Conservation (phyloP, 1,140 invertebrate genomes). For the Trigoniulus corallinus region DNA sequence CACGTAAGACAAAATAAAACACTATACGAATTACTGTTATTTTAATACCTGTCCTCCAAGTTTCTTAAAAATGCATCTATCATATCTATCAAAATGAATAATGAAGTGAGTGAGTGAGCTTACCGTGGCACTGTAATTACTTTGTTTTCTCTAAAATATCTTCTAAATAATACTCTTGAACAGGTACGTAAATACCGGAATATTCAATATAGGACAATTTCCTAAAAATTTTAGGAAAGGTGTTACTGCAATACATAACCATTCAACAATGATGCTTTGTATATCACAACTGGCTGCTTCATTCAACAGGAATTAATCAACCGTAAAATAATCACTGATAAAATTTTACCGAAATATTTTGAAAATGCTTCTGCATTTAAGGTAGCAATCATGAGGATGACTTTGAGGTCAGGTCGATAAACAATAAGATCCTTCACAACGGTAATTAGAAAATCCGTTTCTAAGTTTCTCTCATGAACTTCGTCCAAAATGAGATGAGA, state of each 20-base stretch:
- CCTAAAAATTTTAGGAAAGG: constrained; percentile 4
- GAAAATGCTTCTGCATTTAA: constrained; percentile 53
- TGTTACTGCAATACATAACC: background rate
- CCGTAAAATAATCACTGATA: background rate
- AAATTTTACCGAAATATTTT: constrained; percentile 42
- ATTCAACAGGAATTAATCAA: too few relatives aligned
- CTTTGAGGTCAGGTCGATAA: constrained; percentile 50
- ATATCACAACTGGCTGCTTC: too few relatives aligned
- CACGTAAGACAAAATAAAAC: too few relatives aligned
- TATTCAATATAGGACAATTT: constrained; percentile 56
- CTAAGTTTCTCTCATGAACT: constrained; percentile 50
- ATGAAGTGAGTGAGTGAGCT: too few relatives aligned
- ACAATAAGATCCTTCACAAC: constrained; percentile 54
- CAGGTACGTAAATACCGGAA: constrained; percentile 76
- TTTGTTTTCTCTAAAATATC: constrained; percentile 53
- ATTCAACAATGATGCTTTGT: too few relatives aligned
- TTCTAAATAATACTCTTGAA: constrained; percentile 65
- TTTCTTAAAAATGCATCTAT: background rate
- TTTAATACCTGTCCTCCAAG: background rate
- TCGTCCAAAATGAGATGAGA: constrained; percentile 61
- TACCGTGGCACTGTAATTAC: constrained; percentile 18
- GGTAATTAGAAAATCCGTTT: constrained; percentile 63
- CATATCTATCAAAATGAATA: too few relatives aligned
- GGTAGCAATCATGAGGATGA: constrained; percentile 78
- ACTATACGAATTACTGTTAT: too few relatives aligned